phyloP scores from a whole-genome alignment of 1,140 invertebrate species.

The Cephus cinctus region DNA sequence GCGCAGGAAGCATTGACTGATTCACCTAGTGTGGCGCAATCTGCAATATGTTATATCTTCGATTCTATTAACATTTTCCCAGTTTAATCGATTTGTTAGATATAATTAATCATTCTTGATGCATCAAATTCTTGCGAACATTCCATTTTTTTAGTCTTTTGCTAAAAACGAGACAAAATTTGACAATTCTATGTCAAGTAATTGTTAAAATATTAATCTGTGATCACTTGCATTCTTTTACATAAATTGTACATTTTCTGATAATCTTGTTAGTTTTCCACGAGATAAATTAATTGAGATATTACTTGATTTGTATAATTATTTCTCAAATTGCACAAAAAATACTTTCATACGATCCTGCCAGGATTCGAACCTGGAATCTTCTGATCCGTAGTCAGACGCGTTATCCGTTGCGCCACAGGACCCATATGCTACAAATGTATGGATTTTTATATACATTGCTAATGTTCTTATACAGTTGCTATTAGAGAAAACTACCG shows the following conservation, averaged over 20 bases:
- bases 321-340: conserved; percentile 12
- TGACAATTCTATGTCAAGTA: background rate
- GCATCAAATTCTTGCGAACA: background rate
- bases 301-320: background rate
- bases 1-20: too few relatives aligned
- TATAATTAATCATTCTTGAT: conserved; percentile 19
- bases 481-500: too few relatives aligned
- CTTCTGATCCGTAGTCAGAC: conserved; percentile 90
- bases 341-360: conserved; percentile 63
- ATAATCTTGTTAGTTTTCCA: background rate
- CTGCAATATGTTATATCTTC: background rate
- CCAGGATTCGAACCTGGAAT: conserved; percentile 91
- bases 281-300: too few relatives aligned
- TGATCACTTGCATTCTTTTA: too few relatives aligned
- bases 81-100: background rate
- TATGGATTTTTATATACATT: too few relatives aligned
- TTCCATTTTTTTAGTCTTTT: conserved; percentile 5
- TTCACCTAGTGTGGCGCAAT: too few relatives aligned
- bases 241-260: background rate
- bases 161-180: background rate
- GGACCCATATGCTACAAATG: too few relatives aligned
- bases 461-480: too few relatives aligned
- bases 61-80: background rate
- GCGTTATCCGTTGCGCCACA: conserved; percentile 91
- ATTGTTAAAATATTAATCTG: background rate